Percentiles rank a stretch among this genome's conserved stretches.
These are phyloP conservation scores for Gymnoscelis rufifasciata DNA, from an alignment of 2,888 invertebrate species.

Conservation along the genomic window DNA sequence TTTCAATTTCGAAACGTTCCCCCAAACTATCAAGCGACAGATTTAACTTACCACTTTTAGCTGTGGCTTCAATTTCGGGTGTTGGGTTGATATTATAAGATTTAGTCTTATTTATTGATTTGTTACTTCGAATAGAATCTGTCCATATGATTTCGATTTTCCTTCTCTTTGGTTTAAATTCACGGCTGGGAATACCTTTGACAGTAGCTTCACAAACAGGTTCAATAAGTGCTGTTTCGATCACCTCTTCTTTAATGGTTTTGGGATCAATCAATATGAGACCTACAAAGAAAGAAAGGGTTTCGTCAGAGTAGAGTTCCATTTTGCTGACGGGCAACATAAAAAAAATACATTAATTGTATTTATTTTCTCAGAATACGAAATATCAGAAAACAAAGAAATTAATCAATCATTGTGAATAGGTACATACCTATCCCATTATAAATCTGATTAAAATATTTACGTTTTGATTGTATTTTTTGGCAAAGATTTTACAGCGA, in stretches of 20 bases:
- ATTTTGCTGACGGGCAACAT: too few species aligned
- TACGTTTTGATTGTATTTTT: too few species aligned
- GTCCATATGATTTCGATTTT: constrained; percentile 10
- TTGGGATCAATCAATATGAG: constrained; percentile 5
- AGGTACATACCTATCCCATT: too few species aligned
- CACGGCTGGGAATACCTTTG: not conserved
- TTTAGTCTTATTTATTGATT: not conserved
- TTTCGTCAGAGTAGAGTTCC: constrained; percentile 11
- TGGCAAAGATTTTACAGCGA: too few species aligned
- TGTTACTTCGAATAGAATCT: not conserved
- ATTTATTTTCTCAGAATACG: too few species aligned
- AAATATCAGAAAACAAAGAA: too few species aligned
- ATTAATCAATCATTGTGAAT: too few species aligned
- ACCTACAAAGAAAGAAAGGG: constrained; percentile 19
- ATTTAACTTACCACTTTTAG: too few species aligned
- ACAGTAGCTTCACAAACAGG: constrained; percentile 19
- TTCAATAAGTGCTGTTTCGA: constrained; percentile 34
- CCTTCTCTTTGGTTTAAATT: constrained; percentile 1
- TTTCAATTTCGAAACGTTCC: not conserved
- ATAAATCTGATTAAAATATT: too few species aligned
- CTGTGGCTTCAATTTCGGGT: not conserved
- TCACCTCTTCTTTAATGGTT: constrained; percentile 10
- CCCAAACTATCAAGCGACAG: too few species aligned
- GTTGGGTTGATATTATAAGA: not conserved
- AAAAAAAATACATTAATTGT: too few species aligned